Base-by-base conservation (phyloP, 2,113 vertebrate genomes). In the Sakesphorus luctuosus region DNA sequence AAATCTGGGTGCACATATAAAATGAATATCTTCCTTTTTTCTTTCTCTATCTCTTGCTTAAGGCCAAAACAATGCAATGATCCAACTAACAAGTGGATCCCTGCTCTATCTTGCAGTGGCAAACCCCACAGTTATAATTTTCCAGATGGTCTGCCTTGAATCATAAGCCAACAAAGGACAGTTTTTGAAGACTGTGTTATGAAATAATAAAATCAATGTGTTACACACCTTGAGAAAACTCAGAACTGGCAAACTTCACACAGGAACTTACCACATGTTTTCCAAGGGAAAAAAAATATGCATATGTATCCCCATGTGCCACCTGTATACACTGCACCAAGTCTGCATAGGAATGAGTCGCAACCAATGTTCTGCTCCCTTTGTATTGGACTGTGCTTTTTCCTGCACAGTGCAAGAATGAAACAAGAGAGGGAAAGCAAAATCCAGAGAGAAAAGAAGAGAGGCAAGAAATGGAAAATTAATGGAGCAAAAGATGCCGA, bases 191-290 rank as follows among this genome's bases (percentile, higher is more conserved):
- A 31, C 12, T 43, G 17, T 35, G 15, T 85, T 67, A 84, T 67
- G 79, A 91, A 95, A 89, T 53, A 95, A 24, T 52, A 26, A 58
- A 66, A 87, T 52, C 14, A 91, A 82, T 87, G 59, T 62, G 66
- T 87, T 79, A 87, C 82, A 77, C 63, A 93, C 50, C 63, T 85
- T 71, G 77, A 81, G 75, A 91, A 82, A 84, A 53, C 76, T 93
- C n/a, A 65, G 16, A 79, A 56, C 10, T 82, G 71, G 81, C 62
- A 82, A 84, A 65, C 40, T 68, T 53, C 13, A 46, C 18, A 23
- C 11, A 75, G 93, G 74, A 84, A 55, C 23, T 85, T 81, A 62
- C 6, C 49, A 76, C 46, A 73, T 58, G n/a, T 76, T 94, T 95
- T 93, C 63, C 80, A 93, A 71, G 44, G 11, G 18, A 46, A 17